Conservation (phyloP, 2,888 invertebrate species). For the Drosophila kanekoi region DNA sequence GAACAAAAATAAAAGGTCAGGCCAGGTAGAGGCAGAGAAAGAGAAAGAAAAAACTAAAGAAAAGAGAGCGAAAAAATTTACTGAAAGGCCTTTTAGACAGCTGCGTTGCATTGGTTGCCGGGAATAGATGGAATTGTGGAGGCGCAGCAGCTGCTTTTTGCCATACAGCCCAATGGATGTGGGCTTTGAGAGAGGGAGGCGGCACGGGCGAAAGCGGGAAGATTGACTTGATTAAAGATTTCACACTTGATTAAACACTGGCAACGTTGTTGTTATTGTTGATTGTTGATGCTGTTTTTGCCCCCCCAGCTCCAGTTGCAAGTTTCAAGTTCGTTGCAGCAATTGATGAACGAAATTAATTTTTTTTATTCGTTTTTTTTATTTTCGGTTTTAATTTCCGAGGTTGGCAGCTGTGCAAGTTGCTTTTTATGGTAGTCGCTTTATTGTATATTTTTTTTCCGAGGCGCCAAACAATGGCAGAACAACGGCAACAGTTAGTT, state of each 20-base stretch:
- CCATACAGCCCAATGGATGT: slow-evolving; percentile 9
- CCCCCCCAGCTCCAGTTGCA: slow-evolving; percentile 44
- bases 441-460: slow-evolving; percentile 11
- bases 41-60: background rate
- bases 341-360: slow-evolving; percentile 42
- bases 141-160: slow-evolving; percentile 30
- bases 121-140: slow-evolving; percentile 46
- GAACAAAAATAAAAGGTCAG: slow-evolving; percentile 51
- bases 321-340: slow-evolving; percentile 59
- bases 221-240: slow-evolving; percentile 73
- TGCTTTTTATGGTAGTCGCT: slow-evolving; percentile 26
- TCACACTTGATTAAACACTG: slow-evolving; percentile 73
- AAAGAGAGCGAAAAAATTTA: slow-evolving; percentile 4
- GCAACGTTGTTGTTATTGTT: slow-evolving; percentile 18
- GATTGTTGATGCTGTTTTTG: slow-evolving; percentile 10
- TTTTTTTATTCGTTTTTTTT: slow-evolving; percentile 13
- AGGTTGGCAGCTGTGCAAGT: slow-evolving; percentile 32
- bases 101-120: slow-evolving; percentile 58
- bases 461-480: background rate
- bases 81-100: slow-evolving; percentile 50
- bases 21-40: slow-evolving; percentile 32
- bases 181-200: background rate
- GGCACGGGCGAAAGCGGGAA: slow-evolving; percentile 12
- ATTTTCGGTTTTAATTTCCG: slow-evolving; percentile 29
- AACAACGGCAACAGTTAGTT: slow-evolving; percentile 11